Evolutionary conservation across 37 sponge, comb jelly and placozoan genomes (phyloP).

Genomic region (Amphimedon queenslandica): DNA sequence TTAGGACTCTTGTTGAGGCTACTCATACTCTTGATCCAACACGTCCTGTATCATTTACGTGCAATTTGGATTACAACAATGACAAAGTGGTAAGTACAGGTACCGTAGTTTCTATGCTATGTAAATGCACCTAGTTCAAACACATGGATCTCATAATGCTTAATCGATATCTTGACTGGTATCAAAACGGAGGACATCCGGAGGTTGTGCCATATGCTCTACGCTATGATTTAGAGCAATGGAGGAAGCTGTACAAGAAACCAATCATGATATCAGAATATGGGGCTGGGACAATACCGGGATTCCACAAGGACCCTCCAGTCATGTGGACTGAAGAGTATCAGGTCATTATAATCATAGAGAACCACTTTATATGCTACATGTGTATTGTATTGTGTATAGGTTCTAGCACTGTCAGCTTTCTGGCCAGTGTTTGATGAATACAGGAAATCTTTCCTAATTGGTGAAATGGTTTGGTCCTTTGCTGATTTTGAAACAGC

Average conservation of each 20-base stretch:
- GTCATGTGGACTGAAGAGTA: slow-evolving; percentile 53
- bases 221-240: slow-evolving; percentile 35
- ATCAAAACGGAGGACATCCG: slow-evolving; percentile 29
- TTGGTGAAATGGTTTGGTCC: slow-evolving; percentile 68
- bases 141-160: slow-evolving; percentile 42
- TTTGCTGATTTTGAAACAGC: slow-evolving; percentile 64
- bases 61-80: slow-evolving; percentile 7
- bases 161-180: slow-evolving; percentile 66
- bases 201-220: slow-evolving; percentile 14
- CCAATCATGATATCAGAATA: slow-evolving; percentile 64
- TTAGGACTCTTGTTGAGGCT: slow-evolving; percentile 14
- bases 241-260: slow-evolving; percentile 29
- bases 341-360: slow-evolving; percentile 8
- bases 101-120: background rate
- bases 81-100: slow-evolving; percentile 40
- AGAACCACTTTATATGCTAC: background rate
- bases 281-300: slow-evolving; percentile 57
- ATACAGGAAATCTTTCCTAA: slow-evolving; percentile 45
- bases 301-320: slow-evolving; percentile 53
- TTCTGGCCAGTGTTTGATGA: slow-evolving; percentile 41
- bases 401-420: slow-evolving; percentile 11
- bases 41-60: slow-evolving; percentile 49
- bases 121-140: slow-evolving; percentile 21
- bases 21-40: slow-evolving; percentile 41
- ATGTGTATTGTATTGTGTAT: background rate